phyloP scores from a whole-genome alignment of 1,140 invertebrate genomes.

The Eupristina koningsbergeri region DNA sequence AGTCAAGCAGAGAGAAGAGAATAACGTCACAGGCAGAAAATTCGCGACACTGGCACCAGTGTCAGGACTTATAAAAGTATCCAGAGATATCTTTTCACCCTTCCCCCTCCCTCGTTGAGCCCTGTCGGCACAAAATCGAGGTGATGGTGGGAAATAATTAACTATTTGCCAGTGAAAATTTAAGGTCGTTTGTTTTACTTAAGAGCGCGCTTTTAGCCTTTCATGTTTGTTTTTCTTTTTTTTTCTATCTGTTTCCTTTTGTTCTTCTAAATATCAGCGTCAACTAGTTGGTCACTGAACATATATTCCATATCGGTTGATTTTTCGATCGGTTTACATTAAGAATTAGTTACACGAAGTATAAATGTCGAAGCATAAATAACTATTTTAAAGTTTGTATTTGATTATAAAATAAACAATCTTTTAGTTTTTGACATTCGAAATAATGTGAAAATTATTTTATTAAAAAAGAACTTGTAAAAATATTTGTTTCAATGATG shows the following conservation, averaged over 20 bases:
- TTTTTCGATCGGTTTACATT: conserved; percentile 5
- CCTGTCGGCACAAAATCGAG: too few species aligned
- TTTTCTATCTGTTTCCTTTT: background rate
- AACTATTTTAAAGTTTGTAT: too few species aligned
- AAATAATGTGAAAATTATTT: too few species aligned
- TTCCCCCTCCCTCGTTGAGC: background rate
- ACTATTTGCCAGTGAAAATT: conserved; percentile 57
- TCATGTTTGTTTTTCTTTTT: background rate
- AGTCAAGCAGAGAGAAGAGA: background rate
- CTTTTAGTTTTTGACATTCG: too few species aligned
- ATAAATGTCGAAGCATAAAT: background rate
- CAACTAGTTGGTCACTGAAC: conserved; percentile 2
- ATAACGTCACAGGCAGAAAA: conserved; percentile 11
- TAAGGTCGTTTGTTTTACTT: conserved; percentile 63
- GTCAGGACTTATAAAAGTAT: conserved; percentile 30
- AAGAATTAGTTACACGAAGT: background rate
- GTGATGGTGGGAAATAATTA: conserved; percentile 58
- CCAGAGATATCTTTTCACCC: conserved; percentile 41
- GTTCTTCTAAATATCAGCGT: background rate
- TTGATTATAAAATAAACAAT: too few species aligned
- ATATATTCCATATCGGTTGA: background rate
- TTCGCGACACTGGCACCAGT: background rate
- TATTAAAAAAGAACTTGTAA: background rate
- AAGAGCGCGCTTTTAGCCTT: conserved; percentile 26
- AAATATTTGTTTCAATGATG: background rate